A percentile compares a stretch with the other conserved stretches of the same genome.
Conservation (phyloP, 2,113 vertebrate species). For the Ammodytes dubius region DNA sequence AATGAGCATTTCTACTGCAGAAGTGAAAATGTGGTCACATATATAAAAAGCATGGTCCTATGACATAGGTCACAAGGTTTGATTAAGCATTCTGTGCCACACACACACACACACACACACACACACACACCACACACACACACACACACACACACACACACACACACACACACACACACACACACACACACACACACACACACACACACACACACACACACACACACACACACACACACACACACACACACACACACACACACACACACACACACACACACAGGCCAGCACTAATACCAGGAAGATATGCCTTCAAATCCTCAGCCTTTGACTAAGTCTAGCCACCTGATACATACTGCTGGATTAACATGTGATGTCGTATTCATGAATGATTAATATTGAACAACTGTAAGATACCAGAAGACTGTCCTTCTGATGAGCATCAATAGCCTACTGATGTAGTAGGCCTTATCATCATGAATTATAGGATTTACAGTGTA, state of each 20-base stretch:
- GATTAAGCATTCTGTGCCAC: constrained; percentile 21
- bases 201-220: not conserved
- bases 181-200: constrained; percentile 28
- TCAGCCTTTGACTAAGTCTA: constrained; percentile 19
- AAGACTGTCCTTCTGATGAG: not conserved
- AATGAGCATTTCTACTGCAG: not conserved
- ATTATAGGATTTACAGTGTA: not conserved
- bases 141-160: not conserved
- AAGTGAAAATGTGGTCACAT: not conserved
- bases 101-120: not conserved
- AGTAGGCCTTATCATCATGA: not conserved
- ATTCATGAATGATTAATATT: not conserved
- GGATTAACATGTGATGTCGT: not conserved
- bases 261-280: constrained; percentile 28
- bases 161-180: constrained; percentile 12
- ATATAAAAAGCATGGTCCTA: constrained; percentile 30
- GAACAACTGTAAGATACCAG: not conserved
- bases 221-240: constrained; percentile 28
- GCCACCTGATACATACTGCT: constrained; percentile 14
- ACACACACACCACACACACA: not conserved
- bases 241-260: constrained; percentile 2
- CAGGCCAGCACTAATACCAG: constrained; percentile 3
- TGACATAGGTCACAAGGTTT: constrained; percentile 67
- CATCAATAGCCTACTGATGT: not conserved
- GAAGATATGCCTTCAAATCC: constrained; percentile 21